Base-by-base conservation (phyloP, 2,113 vertebrate species). In the Epinephelus lanceolatus region DNA sequence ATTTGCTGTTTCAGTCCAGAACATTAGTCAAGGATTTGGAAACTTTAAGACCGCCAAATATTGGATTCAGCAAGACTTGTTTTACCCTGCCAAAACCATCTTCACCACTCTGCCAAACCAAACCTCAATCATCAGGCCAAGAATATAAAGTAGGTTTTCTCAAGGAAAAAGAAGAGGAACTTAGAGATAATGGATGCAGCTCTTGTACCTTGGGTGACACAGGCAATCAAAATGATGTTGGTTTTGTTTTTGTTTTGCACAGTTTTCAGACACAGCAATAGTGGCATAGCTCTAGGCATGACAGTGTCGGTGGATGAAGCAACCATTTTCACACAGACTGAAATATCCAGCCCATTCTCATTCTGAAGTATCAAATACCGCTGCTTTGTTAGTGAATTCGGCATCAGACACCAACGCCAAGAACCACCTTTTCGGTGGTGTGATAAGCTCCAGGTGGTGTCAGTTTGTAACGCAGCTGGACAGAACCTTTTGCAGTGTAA, bases 51-150 rank as follows among this genome's bases (percentile, higher is more conserved):
- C 40, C 25, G 70, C 57, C 19, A 63, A 70, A 71, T 14, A 21
- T 45, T 51, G 47, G 76, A 51, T 15, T 79, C 33, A n/a, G 21
- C 49, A 23, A 56, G 15, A 11, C 21, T 57, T 61, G 42, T 45
- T 45, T 45, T 12, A 45, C 42, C 11, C 42, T 45, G 42, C 11
- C 76, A 45, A 65, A 52, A 53, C 27, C 42, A 2, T 18, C 18
- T 27, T 12, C 23, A 40, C 11, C n/a, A 42, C 49, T 69, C 30
- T 59, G 79, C 72, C 78, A 81, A 77, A 77, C 30, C 73, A 49
- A 30, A 23, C 23, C 49, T 49, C 18, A 2, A 8, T 45, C 67
- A 55, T 53, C 71, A 71, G 53, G 57, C 49, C 19, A 40, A 30
- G 5, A 18, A 70, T 33, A 72, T 40, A 47, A 59, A 66, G 19